These are phyloP conservation scores for Rousettus madagascariensis DNA, from an alignment of 2,797 vertebrate species.

Conservation along the genomic window DNA sequence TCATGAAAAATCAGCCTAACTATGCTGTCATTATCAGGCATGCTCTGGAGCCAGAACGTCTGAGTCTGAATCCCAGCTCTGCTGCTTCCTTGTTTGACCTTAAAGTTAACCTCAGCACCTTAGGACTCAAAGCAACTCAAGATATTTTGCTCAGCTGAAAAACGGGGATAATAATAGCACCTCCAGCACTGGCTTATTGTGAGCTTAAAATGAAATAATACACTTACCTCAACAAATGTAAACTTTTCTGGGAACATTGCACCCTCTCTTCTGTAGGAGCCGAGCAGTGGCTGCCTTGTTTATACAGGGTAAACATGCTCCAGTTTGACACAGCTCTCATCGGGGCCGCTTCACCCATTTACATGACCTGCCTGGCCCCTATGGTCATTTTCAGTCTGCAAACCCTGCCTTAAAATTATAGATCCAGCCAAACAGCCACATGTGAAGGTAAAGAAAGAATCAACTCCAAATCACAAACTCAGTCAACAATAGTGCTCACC, in stretches of 20 bases:
- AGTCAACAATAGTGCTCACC: too few species aligned
- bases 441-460: neutral
- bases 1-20: neutral
- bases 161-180: neutral
- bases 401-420: neutral
- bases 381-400: neutral
- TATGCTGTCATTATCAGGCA: neutral
- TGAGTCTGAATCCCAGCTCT: neutral
- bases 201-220: neutral
- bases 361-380: neutral
- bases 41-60: too few species aligned
- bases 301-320: rapidly evolving
- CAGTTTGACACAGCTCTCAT: too few species aligned
- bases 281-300: neutral
- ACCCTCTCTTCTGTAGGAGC: neutral
- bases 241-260: neutral
- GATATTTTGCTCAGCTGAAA: neutral
- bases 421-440: neutral
- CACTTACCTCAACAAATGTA: neutral
- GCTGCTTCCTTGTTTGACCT: neutral
- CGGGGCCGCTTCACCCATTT: neutral
- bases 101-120: neutral
- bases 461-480: neutral
- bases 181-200: neutral
- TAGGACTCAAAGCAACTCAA: neutral